Conservation (phyloP, 37 sponge, comb jelly and placozoan species). For the Halisarca cf. caerulea region DNA sequence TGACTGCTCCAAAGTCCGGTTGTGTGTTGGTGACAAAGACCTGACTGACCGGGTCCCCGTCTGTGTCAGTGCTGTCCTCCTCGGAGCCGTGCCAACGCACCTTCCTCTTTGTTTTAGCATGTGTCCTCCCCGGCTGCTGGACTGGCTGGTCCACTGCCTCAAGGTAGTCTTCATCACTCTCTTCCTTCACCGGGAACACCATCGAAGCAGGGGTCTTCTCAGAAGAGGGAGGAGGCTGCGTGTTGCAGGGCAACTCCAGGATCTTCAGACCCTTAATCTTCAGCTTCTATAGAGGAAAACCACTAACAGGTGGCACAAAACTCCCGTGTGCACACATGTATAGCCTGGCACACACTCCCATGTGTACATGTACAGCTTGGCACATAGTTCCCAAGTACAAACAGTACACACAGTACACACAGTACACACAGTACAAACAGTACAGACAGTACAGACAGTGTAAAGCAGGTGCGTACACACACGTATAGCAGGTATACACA, state of each 20-base stretch:
- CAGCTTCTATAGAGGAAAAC: neutral
- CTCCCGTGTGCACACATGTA: no score
- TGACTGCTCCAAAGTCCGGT: constrained; percentile 74
- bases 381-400: no score
- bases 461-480: no score
- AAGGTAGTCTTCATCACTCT: constrained; percentile 28
- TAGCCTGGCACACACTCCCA: no score
- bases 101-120: neutral
- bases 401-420: no score
- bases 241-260: neutral
- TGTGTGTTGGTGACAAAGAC: constrained; percentile 23
- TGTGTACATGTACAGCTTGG: no score
- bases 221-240: neutral
- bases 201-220: neutral
- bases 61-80: constrained; percentile 24
- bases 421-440: no score
- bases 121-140: neutral
- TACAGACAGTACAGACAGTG: no score
- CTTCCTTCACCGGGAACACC: no score
- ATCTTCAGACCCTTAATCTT: neutral
- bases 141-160: constrained; percentile 28
- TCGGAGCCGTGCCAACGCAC: constrained; percentile 23
- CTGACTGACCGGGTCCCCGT: constrained; percentile 19
- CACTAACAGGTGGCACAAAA: no score
- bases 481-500: no score